These are phyloP conservation scores for Cephalopachus bancanus DNA, from an alignment of 2,797 vertebrate species.

Conservation along the genomic window DNA sequence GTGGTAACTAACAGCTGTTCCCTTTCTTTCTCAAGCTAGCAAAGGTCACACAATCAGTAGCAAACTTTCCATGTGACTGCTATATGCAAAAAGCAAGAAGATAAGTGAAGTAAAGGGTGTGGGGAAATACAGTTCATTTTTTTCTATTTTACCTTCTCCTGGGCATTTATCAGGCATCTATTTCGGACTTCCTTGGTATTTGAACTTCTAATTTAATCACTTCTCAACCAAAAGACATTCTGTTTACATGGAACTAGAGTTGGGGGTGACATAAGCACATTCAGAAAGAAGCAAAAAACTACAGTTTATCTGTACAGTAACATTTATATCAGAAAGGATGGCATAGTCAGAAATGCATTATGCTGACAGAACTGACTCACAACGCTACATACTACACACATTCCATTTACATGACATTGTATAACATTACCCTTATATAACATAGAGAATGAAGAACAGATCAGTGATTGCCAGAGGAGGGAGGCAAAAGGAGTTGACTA, in stretches of 20 bases:
- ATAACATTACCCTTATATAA: not conserved
- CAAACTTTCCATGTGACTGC: conserved; percentile 20
- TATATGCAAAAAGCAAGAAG: not conserved
- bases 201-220: conserved; percentile 6
- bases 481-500: not conserved
- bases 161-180: not conserved
- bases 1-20: conserved; percentile 63
- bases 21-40: conserved; percentile 23
- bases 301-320: not conserved
- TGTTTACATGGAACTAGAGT: not conserved
- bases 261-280: conserved; percentile 7
- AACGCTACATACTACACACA: not conserved
- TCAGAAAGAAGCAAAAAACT: not conserved
- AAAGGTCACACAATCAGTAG: conserved; percentile 55
- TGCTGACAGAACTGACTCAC: not conserved
- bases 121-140: not conserved
- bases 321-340: not conserved
- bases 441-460: not conserved
- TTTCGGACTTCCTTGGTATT: not conserved
- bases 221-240: conserved; percentile 45
- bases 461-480: not conserved
- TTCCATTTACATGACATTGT: not conserved
- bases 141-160: conserved; percentile 42
- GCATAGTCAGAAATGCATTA: conserved; percentile 2
- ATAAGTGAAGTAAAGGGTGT: not conserved